A percentile compares a stretch with the other conserved stretches of the same genome.
These are phyloP conservation scores for Hemiscyllium ocellatum DNA, from an alignment of 2,113 vertebrate species.

Conservation along the genomic window DNA sequence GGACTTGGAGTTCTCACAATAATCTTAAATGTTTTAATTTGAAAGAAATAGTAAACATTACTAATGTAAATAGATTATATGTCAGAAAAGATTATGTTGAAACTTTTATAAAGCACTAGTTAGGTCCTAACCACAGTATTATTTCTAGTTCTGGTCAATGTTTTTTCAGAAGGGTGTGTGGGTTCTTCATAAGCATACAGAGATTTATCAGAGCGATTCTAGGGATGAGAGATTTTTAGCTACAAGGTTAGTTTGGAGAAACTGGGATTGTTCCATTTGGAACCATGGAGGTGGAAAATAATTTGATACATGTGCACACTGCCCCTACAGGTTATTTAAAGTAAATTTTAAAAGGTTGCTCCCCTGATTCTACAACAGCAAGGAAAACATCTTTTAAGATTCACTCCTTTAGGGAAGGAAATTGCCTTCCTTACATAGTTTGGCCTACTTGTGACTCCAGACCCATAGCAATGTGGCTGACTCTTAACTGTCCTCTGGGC, in stretches of 20 bases:
- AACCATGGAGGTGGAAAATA: not conserved
- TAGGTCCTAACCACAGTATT: not conserved
- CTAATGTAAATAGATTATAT: not conserved
- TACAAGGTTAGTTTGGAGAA: not conserved
- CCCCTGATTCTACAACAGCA: too few species aligned
- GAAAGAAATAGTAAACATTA: not conserved
- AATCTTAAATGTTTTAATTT: not conserved
- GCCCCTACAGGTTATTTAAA: not conserved
- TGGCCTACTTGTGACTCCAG: too few species aligned
- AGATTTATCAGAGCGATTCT: not conserved
- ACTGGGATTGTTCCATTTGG: not conserved
- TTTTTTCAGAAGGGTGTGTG: not conserved
- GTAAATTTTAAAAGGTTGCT: too few species aligned
- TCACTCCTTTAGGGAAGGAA: too few species aligned
- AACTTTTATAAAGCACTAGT: not conserved
- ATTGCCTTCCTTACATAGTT: too few species aligned
- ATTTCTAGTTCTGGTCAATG: not conserved
- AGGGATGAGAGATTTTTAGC: not conserved
- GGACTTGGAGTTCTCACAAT: not conserved
- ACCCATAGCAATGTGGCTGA: too few species aligned
- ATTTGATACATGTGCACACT: not conserved
- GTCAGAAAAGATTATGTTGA: not conserved
- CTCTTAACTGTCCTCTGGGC: too few species aligned
- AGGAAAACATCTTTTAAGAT: too few species aligned
- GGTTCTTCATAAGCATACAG: too few species aligned